Conservation (phyloP, 2,113 vertebrate genomes). For the Forbesichthys papilliferus region DNA sequence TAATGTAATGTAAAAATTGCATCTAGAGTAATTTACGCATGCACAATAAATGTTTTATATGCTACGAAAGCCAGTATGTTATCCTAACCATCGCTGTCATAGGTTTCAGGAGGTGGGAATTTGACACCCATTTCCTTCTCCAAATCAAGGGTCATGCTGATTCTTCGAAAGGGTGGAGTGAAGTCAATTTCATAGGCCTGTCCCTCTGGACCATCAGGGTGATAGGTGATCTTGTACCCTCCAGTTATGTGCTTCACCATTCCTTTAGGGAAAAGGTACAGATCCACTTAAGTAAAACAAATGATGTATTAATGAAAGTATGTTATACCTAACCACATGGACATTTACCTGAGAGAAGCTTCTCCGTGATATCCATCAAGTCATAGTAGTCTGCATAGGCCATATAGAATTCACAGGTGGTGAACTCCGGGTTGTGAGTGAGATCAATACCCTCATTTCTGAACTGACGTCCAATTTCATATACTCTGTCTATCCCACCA, state of each 20-base stretch:
- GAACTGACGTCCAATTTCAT: conserved; percentile 97
- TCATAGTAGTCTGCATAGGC: conserved; percentile 97
- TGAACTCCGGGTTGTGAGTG: conserved; percentile 98
- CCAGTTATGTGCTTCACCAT: conserved; percentile 95
- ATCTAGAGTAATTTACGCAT: not conserved
- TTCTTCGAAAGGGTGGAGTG: conserved; percentile 90
- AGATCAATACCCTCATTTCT: conserved; percentile 98
- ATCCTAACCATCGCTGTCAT: conserved; percentile 65
- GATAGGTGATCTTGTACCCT: conserved; percentile 87
- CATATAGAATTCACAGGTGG: conserved; percentile 99
- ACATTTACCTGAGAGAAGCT: conserved; percentile 86
- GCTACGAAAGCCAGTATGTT: not conserved
- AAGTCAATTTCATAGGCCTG: conserved; percentile 89
- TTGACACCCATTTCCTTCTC: conserved; percentile 87
- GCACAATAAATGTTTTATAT: not conserved
- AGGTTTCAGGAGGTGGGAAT: conserved; percentile 82
- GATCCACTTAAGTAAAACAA: not conserved
- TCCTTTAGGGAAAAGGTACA: conserved; percentile 70
- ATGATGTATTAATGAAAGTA: not conserved
- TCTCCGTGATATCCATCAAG: conserved; percentile 97
- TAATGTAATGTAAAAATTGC: too few species aligned
- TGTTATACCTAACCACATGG: not conserved
- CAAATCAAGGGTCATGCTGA: conserved; percentile 90
- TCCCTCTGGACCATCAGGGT: conserved; percentile 92
- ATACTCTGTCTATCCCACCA: conserved; percentile 94